Percentiles rank a stretch among this genome's conserved stretches.
Evolutionary conservation across 2,797 vertebrate genomes (phyloP).

Genomic region (Sarcophilus harrisii): DNA sequence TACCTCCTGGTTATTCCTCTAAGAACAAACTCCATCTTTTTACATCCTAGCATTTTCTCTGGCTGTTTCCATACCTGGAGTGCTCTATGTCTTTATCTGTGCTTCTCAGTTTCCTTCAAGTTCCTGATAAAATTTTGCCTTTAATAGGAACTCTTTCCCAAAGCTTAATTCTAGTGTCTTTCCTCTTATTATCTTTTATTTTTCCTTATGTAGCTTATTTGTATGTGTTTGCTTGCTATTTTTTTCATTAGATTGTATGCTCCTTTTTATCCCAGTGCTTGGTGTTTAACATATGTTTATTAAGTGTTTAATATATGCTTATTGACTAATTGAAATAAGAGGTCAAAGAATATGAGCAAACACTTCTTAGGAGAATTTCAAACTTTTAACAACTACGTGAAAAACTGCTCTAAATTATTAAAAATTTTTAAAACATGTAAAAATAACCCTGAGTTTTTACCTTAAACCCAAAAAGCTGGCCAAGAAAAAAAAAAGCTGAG

Average conservation of each 20-base stretch:
- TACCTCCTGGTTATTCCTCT: neutral
- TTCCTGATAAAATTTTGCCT: neutral
- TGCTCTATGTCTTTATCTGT: neutral
- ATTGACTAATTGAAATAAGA: neutral
- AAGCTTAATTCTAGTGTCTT: neutral
- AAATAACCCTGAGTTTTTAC: neutral
- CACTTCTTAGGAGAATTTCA: neutral
- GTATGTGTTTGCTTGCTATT: neutral
- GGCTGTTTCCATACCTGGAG: neutral
- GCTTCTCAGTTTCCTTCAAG: neutral
- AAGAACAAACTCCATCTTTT: neutral
- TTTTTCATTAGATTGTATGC: neutral
- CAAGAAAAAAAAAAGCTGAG: neutral
- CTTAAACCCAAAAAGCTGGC: neutral
- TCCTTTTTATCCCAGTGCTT: neutral
- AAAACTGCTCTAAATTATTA: neutral
- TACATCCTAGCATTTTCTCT: neutral
- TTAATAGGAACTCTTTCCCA: neutral
- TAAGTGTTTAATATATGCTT: neutral
- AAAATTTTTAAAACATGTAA: neutral
- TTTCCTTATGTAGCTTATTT: neutral
- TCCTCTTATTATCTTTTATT: neutral
- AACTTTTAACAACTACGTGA: neutral
- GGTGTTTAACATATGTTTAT: neutral
- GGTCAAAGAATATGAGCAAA: neutral